A percentile compares a stretch with the other conserved stretches of the same genome.
phyloP scores from a whole-genome alignment of 2,797 vertebrate genomes.

The Varecia variegata region DNA sequence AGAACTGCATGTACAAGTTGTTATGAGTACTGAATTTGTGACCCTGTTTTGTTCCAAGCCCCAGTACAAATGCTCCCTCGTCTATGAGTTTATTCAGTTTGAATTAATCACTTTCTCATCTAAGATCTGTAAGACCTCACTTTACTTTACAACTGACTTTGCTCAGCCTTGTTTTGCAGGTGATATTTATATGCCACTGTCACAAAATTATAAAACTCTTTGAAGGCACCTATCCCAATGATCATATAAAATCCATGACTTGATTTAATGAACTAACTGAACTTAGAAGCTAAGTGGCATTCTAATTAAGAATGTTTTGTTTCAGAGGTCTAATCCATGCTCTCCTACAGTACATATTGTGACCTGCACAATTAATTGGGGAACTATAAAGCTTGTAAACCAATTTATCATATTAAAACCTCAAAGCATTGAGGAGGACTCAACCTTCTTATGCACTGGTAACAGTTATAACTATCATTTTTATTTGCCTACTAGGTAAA shows the following conservation, averaged over 20 bases:
- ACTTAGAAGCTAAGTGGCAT: constrained; percentile 7
- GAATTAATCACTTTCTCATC: background rate
- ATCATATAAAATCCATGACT: constrained; percentile 23
- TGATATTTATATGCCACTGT: background rate
- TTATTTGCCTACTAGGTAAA: background rate
- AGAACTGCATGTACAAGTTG: background rate
- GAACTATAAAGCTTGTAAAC: background rate
- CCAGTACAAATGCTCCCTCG: background rate
- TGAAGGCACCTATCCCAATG: background rate
- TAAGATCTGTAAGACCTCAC: background rate
- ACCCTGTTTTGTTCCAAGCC: background rate
- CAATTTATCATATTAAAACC: constrained; percentile 21
- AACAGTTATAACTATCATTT: background rate
- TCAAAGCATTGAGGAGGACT: background rate
- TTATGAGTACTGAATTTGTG: background rate
- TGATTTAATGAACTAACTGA: constrained; percentile 34
- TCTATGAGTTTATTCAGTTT: background rate
- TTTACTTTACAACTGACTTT: background rate
- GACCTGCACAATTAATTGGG: constrained; percentile 17
- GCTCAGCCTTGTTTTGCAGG: background rate
- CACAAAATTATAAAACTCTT: background rate
- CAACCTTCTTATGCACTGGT: background rate
- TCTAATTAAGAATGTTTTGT: constrained; percentile 56
- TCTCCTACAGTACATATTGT: background rate
- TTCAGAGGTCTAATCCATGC: constrained; percentile 30